Evolutionary conservation across 2,888 invertebrate species (phyloP).

Genomic region (Stenodera caucasica): DNA sequence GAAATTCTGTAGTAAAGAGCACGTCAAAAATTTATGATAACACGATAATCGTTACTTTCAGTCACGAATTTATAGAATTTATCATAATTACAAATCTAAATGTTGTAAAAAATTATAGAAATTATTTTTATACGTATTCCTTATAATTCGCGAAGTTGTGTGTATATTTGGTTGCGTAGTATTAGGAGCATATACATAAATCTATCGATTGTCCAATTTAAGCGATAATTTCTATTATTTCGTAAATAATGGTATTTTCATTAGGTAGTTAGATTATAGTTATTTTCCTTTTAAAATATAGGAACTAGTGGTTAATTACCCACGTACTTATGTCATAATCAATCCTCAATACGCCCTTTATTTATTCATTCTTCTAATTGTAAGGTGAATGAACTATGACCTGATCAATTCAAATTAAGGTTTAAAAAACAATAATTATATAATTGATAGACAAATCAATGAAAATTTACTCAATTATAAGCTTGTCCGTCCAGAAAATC

Average conservation of each 20-base stretch:
- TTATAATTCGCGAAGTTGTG: background rate
- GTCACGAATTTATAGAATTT: background rate
- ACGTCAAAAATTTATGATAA: slow-evolving; percentile 1
- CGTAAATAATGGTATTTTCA: too few relatives aligned
- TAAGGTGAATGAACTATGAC: slow-evolving; percentile 2
- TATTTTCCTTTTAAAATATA: too few relatives aligned
- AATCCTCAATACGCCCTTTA: background rate
- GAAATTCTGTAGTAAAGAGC: background rate
- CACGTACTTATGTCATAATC: background rate
- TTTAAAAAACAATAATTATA: background rate
- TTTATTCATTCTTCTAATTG: background rate
- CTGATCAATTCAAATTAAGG: background rate
- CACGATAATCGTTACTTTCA: background rate
- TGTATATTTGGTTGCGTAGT: slow-evolving; percentile 4
- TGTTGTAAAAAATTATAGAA: background rate
- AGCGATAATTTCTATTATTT: too few relatives aligned
- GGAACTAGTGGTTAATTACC: background rate
- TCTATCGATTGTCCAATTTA: too few relatives aligned
- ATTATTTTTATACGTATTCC: background rate
- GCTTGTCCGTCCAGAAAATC: background rate
- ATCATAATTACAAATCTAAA: background rate
- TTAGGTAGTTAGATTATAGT: too few relatives aligned
- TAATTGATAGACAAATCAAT: background rate
- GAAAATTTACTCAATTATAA: too few relatives aligned
- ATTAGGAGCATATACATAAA: too few relatives aligned